Percentiles rank a stretch among this genome's conserved stretches.
Conservation (phyloP, 2,113 vertebrate genomes). For the Pelecanus crispus region DNA sequence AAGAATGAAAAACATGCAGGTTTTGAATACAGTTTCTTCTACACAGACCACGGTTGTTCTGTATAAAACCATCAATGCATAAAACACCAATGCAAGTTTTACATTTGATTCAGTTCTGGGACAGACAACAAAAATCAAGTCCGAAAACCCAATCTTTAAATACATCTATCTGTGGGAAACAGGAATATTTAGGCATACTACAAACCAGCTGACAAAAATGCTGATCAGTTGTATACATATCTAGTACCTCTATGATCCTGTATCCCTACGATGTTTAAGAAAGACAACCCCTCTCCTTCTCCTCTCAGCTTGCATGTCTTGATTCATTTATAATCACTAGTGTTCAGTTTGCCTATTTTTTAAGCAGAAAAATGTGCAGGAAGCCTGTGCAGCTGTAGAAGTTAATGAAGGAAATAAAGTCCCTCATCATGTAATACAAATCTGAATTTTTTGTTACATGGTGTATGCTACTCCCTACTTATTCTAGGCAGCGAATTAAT, state of each 20-base stretch:
- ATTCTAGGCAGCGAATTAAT: background rate
- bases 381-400: background rate
- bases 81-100: background rate
- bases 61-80: background rate
- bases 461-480: background rate
- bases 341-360: background rate
- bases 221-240: background rate
- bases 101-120: background rate
- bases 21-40: background rate
- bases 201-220: background rate
- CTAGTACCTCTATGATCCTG: background rate
- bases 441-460: rapidly evolving
- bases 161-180: background rate
- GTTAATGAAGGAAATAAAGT: background rate
- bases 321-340: background rate
- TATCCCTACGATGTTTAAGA: background rate
- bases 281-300: background rate
- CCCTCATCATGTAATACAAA: background rate
- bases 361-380: background rate
- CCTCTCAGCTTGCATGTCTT: background rate
- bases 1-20: background rate
- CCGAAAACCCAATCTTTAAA: background rate
- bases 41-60: background rate
- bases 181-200: background rate
- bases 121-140: background rate